Percentiles rank a stretch among this genome's conserved stretches.
phyloP scores from a whole-genome alignment of 2,888 invertebrate species.

The Zaprionus bogoriensis region DNA sequence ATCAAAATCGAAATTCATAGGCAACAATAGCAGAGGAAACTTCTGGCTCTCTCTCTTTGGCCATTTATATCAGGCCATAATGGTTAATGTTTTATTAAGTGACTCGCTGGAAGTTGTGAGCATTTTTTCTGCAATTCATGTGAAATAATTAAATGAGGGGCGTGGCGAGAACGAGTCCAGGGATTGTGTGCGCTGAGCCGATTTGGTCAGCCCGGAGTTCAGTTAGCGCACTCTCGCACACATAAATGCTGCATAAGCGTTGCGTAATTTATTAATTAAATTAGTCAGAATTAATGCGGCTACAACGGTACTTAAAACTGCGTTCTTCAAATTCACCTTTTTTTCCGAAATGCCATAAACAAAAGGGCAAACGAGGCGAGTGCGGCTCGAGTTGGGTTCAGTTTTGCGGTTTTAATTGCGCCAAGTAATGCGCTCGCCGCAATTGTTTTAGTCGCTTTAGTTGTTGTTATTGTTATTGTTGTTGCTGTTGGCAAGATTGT shows the following conservation, averaged over 20 bases:
- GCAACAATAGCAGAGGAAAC: constrained; percentile 21
- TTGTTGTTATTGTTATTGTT: constrained; percentile 20
- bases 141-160: constrained; percentile 61
- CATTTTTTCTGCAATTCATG: constrained; percentile 61
- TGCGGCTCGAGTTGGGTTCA: constrained; percentile 25
- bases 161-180: neutral
- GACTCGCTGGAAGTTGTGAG: constrained; percentile 40
- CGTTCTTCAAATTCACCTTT: constrained; percentile 36
- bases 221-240: constrained; percentile 1
- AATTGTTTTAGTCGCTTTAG: constrained; percentile 30
- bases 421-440: constrained; percentile 67
- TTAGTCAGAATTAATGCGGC: constrained; percentile 43
- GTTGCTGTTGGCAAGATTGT: constrained; percentile 24
- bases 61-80: constrained; percentile 37
- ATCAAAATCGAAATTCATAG: constrained; percentile 40
- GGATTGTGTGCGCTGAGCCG: neutral
- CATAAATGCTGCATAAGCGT: constrained; percentile 53
- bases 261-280: constrained; percentile 51
- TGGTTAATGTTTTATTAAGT: constrained; percentile 54
- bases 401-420: constrained; percentile 72
- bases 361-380: constrained; percentile 26
- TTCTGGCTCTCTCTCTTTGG: constrained; percentile 6
- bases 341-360: constrained; percentile 30
- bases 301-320: constrained; percentile 20
- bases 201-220: constrained; percentile 30